Conservation (phyloP, 2,797 vertebrate species). For the Fistularia tabacaria region DNA sequence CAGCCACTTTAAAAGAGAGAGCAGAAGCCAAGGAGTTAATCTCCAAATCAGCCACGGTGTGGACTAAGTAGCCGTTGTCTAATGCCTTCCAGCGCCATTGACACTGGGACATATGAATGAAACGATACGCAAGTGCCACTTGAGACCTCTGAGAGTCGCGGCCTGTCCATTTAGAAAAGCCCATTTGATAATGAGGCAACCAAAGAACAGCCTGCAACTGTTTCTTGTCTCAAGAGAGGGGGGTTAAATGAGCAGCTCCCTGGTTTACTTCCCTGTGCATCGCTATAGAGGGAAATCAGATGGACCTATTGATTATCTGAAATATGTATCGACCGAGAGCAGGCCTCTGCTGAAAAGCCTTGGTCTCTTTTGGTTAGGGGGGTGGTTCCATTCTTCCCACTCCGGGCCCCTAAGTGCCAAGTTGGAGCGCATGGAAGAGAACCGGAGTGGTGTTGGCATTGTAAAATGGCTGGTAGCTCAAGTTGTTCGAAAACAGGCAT, state of each 20-base stretch:
- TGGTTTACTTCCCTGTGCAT: constrained; percentile 42
- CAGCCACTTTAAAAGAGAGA: neutral
- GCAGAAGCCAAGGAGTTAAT: constrained; percentile 28
- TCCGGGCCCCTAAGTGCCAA: constrained; percentile 8
- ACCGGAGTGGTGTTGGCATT: constrained; percentile 68
- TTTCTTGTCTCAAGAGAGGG: constrained; percentile 55
- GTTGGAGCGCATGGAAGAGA: constrained; percentile 33
- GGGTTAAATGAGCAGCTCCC: constrained; percentile 57
- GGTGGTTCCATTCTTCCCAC: constrained; percentile 1
- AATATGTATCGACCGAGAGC: constrained; percentile 52
- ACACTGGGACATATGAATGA: constrained; percentile 30
- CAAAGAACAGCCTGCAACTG: constrained; percentile 47
- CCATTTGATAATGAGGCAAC: constrained; percentile 62
- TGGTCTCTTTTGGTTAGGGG: constrained; percentile 12
- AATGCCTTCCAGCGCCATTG: constrained; percentile 28
- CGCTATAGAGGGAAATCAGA: constrained; percentile 40
- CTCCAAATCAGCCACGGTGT: constrained; percentile 20
- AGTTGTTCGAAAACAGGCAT: constrained; percentile 75
- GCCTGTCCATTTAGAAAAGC: constrained; percentile 55
- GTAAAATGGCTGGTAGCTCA: constrained; percentile 69
- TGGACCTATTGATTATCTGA: constrained; percentile 66
- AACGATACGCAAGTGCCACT: constrained; percentile 41
- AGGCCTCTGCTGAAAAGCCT: constrained; percentile 29
- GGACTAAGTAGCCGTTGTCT: constrained; percentile 33
- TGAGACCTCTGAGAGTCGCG: constrained; percentile 36